Conservation (phyloP, 2,113 vertebrate species). For the Mugil cephalus region DNA sequence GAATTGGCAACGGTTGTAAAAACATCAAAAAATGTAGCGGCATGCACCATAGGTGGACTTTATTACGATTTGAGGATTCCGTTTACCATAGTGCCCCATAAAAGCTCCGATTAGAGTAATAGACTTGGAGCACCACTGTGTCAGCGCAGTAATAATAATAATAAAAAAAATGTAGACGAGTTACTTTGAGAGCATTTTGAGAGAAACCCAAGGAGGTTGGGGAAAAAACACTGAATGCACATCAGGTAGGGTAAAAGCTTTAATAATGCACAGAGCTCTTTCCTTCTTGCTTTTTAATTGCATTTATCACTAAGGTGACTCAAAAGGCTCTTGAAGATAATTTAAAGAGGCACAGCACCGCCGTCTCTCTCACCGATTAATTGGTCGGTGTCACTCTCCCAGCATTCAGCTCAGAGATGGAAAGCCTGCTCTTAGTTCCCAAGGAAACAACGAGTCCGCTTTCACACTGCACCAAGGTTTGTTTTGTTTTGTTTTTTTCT, state of each 20-base stretch:
- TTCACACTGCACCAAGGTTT: constrained; percentile 37
- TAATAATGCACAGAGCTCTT: not conserved
- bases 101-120: too few relatives aligned
- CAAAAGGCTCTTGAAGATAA: constrained; percentile 53
- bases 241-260: not conserved
- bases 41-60: too few relatives aligned
- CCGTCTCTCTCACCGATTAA: constrained; percentile 41
- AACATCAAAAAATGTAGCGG: too few relatives aligned
- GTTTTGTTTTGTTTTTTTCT: not conserved
- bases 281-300: constrained; percentile 28
- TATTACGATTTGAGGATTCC: too few relatives aligned
- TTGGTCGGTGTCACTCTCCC: constrained; percentile 43
- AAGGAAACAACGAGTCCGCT: constrained; percentile 64
- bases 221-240: too few relatives aligned
- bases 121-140: too few relatives aligned
- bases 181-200: too few relatives aligned
- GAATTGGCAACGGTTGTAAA: too few relatives aligned
- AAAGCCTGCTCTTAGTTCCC: constrained; percentile 66
- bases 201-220: too few relatives aligned
- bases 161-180: too few relatives aligned
- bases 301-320: constrained; percentile 17
- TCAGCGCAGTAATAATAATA: too few relatives aligned
- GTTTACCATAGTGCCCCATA: too few relatives aligned
- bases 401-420: constrained; percentile 33
- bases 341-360: constrained; percentile 24